Evolutionary conservation across 2,888 invertebrate species (phyloP).

Genomic region (Sussaba pulchella): DNA sequence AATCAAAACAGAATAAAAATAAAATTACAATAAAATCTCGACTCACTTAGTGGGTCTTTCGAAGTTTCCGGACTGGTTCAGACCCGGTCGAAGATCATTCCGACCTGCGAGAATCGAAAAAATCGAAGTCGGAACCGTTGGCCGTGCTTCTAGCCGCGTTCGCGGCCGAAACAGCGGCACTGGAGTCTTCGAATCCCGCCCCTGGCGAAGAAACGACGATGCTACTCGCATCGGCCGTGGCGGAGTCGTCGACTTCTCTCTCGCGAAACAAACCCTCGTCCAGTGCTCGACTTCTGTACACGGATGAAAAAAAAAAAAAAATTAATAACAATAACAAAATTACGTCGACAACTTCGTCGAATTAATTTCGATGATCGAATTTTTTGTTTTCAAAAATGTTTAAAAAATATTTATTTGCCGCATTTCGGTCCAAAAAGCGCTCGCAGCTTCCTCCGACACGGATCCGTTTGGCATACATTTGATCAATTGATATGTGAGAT

Average conservation of each 20-base stretch:
- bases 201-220: constrained; percentile 60
- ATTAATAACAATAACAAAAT: neutral
- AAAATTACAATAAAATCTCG: neutral
- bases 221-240: constrained; percentile 7
- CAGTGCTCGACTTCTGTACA: constrained; percentile 47
- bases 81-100: constrained; percentile 73
- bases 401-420: constrained; percentile 52
- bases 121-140: constrained; percentile 67
- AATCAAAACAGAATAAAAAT: too few relatives aligned
- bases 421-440: constrained; percentile 59
- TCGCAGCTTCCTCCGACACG: constrained; percentile 56
- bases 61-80: constrained; percentile 71
- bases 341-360: too few relatives aligned
- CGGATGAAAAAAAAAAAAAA: neutral
- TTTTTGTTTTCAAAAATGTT: too few relatives aligned
- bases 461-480: constrained; percentile 57
- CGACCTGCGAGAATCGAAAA: constrained; percentile 70
- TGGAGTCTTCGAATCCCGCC: constrained; percentile 70
- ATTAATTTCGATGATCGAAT: too few relatives aligned
- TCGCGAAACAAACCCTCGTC: constrained; percentile 52
- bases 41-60: constrained; percentile 76
- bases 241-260: constrained; percentile 40
- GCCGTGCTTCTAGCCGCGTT: constrained; percentile 63
- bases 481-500: constrained; percentile 63
- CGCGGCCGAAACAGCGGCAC: constrained; percentile 26